Conservation (phyloP, 2,888 invertebrate genomes). For the Agriopis marginaria region DNA sequence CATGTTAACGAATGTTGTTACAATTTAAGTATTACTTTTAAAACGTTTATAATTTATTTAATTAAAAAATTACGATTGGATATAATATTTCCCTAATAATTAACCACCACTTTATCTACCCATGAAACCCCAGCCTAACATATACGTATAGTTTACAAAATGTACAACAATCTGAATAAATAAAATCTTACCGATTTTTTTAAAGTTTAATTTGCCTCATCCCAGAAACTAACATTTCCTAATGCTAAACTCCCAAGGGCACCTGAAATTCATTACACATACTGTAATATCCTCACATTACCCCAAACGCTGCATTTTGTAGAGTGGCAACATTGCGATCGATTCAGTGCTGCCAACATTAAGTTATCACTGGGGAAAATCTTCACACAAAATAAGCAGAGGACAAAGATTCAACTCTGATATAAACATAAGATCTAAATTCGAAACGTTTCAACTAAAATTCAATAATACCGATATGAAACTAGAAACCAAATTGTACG, state of each 20-base stretch:
- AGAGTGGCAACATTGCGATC: constrained; percentile 29
- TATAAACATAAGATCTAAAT: no score
- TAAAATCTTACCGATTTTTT: neutral
- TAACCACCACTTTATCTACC: no score
- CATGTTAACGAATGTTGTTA: no score
- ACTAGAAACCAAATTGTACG: no score
- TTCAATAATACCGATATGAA: no score
- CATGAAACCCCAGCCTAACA: no score
- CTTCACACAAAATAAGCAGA: neutral
- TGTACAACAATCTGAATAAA: neutral
- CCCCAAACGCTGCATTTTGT: constrained; percentile 29
- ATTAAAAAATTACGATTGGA: no score
- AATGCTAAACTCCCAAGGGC: constrained; percentile 26
- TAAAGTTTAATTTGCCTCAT: neutral
- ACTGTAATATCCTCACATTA: constrained; percentile 19
- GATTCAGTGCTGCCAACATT: constrained; percentile 37
- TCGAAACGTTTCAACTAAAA: no score
- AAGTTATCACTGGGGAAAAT: constrained; percentile 35
- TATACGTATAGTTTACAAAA: neutral
- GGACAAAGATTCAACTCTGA: neutral
- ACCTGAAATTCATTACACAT: constrained; percentile 33
- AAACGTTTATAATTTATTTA: no score
- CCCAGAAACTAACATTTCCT: constrained; percentile 14
- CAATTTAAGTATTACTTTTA: no score
- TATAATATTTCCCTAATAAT: no score